These are phyloP conservation scores for Beroe forskalii DNA, from an alignment of 37 sponge, comb jelly and placozoan genomes.

Conservation along the genomic window DNA sequence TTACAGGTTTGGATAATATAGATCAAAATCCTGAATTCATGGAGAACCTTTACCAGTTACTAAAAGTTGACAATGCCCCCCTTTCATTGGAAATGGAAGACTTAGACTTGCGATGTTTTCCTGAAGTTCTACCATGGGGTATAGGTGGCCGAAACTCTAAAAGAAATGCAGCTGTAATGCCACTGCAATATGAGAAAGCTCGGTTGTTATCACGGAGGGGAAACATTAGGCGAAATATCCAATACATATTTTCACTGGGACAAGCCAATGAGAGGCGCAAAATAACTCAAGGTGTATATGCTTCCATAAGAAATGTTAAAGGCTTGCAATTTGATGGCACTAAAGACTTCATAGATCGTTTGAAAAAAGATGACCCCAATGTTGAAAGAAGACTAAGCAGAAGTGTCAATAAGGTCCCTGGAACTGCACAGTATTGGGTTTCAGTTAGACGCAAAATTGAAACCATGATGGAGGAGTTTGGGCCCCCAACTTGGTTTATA, in stretches of 20 bases:
- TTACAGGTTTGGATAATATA: not conserved
- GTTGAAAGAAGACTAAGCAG: not conserved
- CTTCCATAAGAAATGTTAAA: not conserved
- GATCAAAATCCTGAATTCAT: not conserved
- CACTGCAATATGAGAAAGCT: not conserved
- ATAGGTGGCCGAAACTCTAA: not conserved
- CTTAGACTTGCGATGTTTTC: not conserved
- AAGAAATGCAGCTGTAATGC: not conserved
- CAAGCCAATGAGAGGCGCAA: not conserved
- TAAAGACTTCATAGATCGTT: not conserved
- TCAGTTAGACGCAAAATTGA: not conserved
- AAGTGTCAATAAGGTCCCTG: not conserved
- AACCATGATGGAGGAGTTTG: not conserved
- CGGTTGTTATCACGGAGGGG: not conserved
- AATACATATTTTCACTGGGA: slow-evolving; percentile 1
- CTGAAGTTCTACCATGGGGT: not conserved
- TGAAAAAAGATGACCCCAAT: not conserved
- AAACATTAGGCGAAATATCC: not conserved
- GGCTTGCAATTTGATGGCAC: not conserved
- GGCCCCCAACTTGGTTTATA: not conserved
- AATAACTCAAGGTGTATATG: not conserved
- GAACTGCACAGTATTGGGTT: not conserved
- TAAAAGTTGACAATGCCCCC: not conserved
- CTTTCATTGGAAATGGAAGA: not conserved
- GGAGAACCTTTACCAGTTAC: slow-evolving; percentile 6